phyloP scores from a whole-genome alignment of 2,888 invertebrate species.

The Acronicta psi region DNA sequence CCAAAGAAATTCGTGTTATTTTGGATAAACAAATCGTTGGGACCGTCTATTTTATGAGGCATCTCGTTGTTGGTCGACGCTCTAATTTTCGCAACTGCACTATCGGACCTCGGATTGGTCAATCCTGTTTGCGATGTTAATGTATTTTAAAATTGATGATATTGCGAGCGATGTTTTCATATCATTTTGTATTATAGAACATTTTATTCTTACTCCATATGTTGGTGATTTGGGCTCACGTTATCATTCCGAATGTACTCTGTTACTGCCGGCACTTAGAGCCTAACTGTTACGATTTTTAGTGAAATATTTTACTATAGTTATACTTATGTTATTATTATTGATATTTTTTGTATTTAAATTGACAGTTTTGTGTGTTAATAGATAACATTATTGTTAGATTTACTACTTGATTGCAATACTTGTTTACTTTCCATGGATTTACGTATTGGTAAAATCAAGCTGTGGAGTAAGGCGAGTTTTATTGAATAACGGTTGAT shows the following conservation, averaged over 20 bases:
- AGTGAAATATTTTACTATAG: slow-evolving; percentile 68
- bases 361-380: slow-evolving; percentile 66
- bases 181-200: slow-evolving; percentile 66
- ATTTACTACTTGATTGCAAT: slow-evolving; percentile 49
- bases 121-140: slow-evolving; percentile 50
- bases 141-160: slow-evolving; percentile 56
- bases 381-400: slow-evolving; percentile 60
- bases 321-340: slow-evolving; percentile 67
- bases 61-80: slow-evolving; percentile 26
- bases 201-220: slow-evolving; percentile 66
- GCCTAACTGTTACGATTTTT: slow-evolving; percentile 61
- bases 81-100: slow-evolving; percentile 22
- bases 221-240: slow-evolving; percentile 64
- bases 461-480: slow-evolving; percentile 71
- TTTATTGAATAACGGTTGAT: slow-evolving; percentile 68
- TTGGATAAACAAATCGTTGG: slow-evolving; percentile 57
- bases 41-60: slow-evolving; percentile 51
- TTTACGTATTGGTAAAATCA: slow-evolving; percentile 57
- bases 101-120: slow-evolving; percentile 25
- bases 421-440: slow-evolving; percentile 46
- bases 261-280: slow-evolving; percentile 52
- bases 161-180: slow-evolving; percentile 61
- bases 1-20: slow-evolving; percentile 65
- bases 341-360: slow-evolving; percentile 71
- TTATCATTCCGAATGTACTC: slow-evolving; percentile 51